Conservation (phyloP, 2,113 vertebrate species). For the Festucalex cinctus region DNA sequence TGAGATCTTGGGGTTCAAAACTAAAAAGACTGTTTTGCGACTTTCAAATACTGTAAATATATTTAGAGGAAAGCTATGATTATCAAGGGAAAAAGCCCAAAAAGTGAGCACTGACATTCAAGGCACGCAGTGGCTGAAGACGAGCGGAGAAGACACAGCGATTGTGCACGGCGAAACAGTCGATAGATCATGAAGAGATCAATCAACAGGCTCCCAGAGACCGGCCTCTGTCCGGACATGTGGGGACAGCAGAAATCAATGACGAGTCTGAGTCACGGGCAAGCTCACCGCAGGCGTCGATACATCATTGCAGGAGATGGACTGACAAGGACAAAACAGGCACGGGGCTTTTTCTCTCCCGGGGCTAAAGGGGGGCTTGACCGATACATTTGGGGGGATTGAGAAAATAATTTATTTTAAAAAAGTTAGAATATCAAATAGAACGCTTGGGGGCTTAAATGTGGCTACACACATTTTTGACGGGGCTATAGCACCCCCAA, state of each 20-base stretch:
- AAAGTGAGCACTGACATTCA: background rate
- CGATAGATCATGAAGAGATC: slow-evolving; percentile 51
- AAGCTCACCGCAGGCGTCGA: slow-evolving; percentile 50
- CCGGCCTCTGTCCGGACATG: slow-evolving; percentile 22
- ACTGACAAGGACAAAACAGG: background rate
- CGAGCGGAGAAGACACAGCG: slow-evolving; percentile 8
- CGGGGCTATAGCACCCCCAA: too few species aligned
- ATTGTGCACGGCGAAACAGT: background rate
- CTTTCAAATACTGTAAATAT: too few species aligned
- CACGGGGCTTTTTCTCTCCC: too few species aligned
- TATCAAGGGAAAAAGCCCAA: background rate
- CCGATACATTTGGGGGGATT: too few species aligned
- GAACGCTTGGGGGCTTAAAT: too few species aligned
- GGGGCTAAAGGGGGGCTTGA: too few species aligned
- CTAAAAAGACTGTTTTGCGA: too few species aligned
- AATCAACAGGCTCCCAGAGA: slow-evolving; percentile 56
- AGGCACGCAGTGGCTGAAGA: slow-evolving; percentile 14
- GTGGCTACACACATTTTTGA: too few species aligned
- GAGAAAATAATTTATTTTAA: too few species aligned
- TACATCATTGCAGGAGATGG: slow-evolving; percentile 31
- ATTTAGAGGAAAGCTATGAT: background rate
- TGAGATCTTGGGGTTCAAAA: background rate
- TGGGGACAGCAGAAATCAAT: slow-evolving; percentile 61
- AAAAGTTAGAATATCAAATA: too few species aligned
- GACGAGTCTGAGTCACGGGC: slow-evolving; percentile 46